Evolutionary conservation across 2,888 invertebrate genomes (phyloP).

Genomic region (Gasteruption jaculator): DNA sequence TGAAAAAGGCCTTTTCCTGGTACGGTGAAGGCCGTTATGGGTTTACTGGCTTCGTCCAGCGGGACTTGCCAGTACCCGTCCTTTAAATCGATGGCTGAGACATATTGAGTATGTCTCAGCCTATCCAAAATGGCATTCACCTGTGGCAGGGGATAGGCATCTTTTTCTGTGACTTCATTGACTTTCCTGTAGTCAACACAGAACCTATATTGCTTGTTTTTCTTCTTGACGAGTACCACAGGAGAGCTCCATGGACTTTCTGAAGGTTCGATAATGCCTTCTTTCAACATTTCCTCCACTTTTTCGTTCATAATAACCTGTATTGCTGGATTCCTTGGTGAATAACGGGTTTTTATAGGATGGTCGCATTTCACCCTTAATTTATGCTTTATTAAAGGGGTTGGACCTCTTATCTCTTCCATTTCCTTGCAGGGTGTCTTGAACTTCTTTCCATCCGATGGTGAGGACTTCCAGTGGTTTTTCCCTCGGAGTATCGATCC

Average conservation of each 20-base stretch:
- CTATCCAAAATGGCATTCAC: slow-evolving; percentile 6
- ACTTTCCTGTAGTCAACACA: slow-evolving; percentile 6
- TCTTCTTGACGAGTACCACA: slow-evolving; percentile 1
- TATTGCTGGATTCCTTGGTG: too few relatives aligned
- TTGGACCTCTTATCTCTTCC: neutral
- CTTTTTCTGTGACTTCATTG: neutral
- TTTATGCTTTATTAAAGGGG: too few relatives aligned
- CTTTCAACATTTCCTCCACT: neutral
- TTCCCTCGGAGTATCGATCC: too few relatives aligned
- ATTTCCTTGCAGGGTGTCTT: neutral
- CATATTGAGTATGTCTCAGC: slow-evolving; percentile 5
- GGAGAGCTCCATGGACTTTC: slow-evolving; percentile 13
- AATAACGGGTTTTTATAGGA: neutral
- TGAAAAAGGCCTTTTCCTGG: too few relatives aligned
- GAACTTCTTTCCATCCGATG: neutral
- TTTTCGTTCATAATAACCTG: slow-evolving; percentile 4
- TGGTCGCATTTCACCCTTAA: too few relatives aligned
- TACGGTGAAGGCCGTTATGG: slow-evolving; percentile 34
- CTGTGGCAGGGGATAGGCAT: too few relatives aligned
- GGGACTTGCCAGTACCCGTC: too few relatives aligned
- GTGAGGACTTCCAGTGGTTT: too few relatives aligned
- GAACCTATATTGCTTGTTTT: slow-evolving; percentile 4
- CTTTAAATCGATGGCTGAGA: slow-evolving; percentile 5
- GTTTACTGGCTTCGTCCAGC: slow-evolving; percentile 21
- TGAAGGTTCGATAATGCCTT: slow-evolving; percentile 11